phyloP scores from a whole-genome alignment of 2,797 vertebrate species.

The Pseudomugil tenellus region DNA sequence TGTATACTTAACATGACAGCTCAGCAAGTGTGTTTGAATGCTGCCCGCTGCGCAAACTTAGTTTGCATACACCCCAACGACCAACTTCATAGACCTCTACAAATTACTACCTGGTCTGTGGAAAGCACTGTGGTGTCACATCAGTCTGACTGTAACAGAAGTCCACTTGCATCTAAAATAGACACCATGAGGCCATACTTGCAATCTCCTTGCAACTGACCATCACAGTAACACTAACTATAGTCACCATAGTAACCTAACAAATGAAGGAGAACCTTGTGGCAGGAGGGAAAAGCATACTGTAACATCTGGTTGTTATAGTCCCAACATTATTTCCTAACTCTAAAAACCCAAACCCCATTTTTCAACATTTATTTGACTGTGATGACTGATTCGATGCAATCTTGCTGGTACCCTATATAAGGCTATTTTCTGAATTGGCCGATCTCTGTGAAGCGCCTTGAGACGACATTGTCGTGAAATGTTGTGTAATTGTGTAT shows the following conservation, averaged over 20 bases:
- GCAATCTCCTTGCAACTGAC: background rate
- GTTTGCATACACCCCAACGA: too few species aligned
- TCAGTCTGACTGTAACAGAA: background rate
- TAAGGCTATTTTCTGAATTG: too few species aligned
- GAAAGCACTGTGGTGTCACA: background rate
- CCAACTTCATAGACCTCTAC: too few species aligned
- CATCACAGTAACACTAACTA: background rate
- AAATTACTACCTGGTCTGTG: too few species aligned
- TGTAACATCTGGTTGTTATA: background rate
- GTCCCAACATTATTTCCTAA: background rate
- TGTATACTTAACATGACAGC: too few species aligned
- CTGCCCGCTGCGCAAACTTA: too few species aligned
- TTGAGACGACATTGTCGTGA: too few species aligned
- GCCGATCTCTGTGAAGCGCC: too few species aligned
- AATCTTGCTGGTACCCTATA: too few species aligned
- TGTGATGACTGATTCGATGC: too few species aligned
- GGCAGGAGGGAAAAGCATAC: background rate
- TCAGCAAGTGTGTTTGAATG: too few species aligned
- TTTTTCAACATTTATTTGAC: background rate
- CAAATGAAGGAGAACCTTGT: background rate
- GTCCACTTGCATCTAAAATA: background rate
- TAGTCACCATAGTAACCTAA: background rate
- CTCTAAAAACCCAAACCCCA: background rate
- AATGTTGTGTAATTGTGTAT: too few species aligned
- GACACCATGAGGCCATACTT: background rate